Conservation (phyloP, 2,113 vertebrate species). For the mouse (Mus musculus) region DNA sequence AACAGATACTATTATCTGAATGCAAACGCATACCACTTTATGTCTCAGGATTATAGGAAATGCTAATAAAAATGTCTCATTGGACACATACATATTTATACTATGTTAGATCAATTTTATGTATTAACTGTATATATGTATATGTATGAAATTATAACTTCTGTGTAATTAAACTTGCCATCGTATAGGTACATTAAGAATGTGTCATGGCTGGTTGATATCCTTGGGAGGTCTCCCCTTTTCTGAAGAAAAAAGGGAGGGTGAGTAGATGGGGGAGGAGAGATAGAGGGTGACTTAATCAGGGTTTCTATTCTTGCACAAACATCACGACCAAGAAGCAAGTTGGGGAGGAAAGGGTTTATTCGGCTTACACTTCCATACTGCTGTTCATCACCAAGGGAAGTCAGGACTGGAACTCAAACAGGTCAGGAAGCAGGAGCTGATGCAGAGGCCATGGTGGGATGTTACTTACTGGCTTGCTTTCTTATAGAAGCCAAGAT, state of each 20-base stretch:
- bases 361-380: too few relatives aligned
- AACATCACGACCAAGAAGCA: too few relatives aligned
- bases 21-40: background rate
- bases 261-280: background rate
- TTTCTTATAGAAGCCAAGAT: too few relatives aligned
- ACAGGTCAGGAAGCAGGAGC: too few relatives aligned
- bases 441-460: too few relatives aligned
- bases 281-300: background rate
- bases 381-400: too few relatives aligned
- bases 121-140: background rate
- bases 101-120: background rate
- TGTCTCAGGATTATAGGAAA: conserved; percentile 5
- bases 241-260: background rate
- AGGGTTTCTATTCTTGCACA: too few relatives aligned
- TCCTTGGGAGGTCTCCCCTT: background rate
- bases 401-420: too few relatives aligned
- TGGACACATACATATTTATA: background rate
- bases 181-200: background rate
- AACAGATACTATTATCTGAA: conserved; percentile 7
- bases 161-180: background rate
- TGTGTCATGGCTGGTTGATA: background rate
- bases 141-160: background rate
- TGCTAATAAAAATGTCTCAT: background rate
- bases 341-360: too few relatives aligned
- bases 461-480: too few relatives aligned